phyloP scores from a whole-genome alignment of 2,888 invertebrate species.

The Didymodactylos carnosus region DNA sequence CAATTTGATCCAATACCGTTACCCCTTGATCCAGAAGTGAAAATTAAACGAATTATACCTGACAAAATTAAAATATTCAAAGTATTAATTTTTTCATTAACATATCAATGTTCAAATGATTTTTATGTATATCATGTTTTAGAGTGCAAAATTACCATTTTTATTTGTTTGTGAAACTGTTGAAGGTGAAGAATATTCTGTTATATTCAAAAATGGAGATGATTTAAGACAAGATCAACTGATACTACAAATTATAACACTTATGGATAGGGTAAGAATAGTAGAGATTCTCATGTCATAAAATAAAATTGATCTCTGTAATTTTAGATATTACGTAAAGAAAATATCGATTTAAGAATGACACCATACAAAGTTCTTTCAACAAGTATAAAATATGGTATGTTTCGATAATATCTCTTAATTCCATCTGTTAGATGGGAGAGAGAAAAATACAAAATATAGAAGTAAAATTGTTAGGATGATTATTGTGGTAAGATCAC shows the following conservation, averaged over 20 bases:
- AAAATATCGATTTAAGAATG: constrained; percentile 82
- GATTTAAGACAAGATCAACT: constrained; percentile 90
- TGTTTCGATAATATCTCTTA: too few relatives aligned
- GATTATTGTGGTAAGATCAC: too few relatives aligned
- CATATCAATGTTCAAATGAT: constrained; percentile 41
- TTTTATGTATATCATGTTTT: neutral
- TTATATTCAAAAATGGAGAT: constrained; percentile 93
- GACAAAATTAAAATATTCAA: constrained; percentile 80
- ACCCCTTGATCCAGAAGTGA: constrained; percentile 74
- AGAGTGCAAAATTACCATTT: neutral
- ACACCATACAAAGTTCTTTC: constrained; percentile 88
- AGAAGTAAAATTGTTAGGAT: too few relatives aligned
- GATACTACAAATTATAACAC: constrained; percentile 83
- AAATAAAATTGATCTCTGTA: constrained; percentile 2
- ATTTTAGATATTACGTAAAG: constrained; percentile 54
- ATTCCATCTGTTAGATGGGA: too few relatives aligned
- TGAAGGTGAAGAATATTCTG: constrained; percentile 53
- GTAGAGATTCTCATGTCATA: neutral
- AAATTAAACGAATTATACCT: constrained; percentile 54
- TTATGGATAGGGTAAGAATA: constrained; percentile 62
- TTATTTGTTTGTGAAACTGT: constrained; percentile 22
- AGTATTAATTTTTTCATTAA: constrained; percentile 80
- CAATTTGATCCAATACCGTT: constrained; percentile 81
- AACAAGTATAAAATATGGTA: constrained; percentile 62
- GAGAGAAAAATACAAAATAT: too few relatives aligned